Base-by-base conservation (phyloP, 1,140 invertebrate species). In the Onthophagus taurus region DNA sequence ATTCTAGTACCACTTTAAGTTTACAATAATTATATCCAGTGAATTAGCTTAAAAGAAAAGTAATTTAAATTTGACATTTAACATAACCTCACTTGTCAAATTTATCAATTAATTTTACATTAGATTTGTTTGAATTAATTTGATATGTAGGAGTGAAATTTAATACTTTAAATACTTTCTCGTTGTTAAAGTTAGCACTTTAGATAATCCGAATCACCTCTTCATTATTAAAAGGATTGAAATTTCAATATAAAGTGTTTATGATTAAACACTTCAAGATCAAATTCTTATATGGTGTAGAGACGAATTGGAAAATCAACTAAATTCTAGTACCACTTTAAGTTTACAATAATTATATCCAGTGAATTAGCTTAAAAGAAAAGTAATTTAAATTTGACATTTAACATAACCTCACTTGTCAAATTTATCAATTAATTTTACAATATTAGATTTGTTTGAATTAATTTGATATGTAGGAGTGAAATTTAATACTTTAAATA, bases 191-290 rank as follows among this genome's bases (percentile, higher is more conserved):
- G n/a, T n/a, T n/a, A n/a, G n/a, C n/a, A n/a, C n/a, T n/a, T n/a
- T n/a, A n/a, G n/a, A n/a, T n/a, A n/a, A n/a, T n/a, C n/a, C n/a
- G n/a, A n/a, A n/a, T n/a, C n/a, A n/a, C n/a, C n/a, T n/a, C n/a
- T n/a, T n/a, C n/a, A n/a, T n/a, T n/a, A 77, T 96, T 34, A 88
- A 94, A 62, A 78, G 80, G 60, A 65, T 96, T 11, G 85, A 91
- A 55, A 67, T 92, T 14, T 74, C 71, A 17, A 72, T 90, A 14
- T 81, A 86, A 61, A 73, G 73, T 49, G 48, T 82, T 53, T 69
- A 31, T 38, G 31, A 23, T 38, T 26, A 26, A 26, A n/a, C 24
- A 7, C 24, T 6, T 6, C n/a, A 26, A 6, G n/a, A 26, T 26
- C 24, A 26, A 26, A 26, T 26, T 7, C n/a, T 26, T 26, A 7